phyloP scores from a whole-genome alignment of 1,140 invertebrate genomes.

The Coboldia fuscipes region DNA sequence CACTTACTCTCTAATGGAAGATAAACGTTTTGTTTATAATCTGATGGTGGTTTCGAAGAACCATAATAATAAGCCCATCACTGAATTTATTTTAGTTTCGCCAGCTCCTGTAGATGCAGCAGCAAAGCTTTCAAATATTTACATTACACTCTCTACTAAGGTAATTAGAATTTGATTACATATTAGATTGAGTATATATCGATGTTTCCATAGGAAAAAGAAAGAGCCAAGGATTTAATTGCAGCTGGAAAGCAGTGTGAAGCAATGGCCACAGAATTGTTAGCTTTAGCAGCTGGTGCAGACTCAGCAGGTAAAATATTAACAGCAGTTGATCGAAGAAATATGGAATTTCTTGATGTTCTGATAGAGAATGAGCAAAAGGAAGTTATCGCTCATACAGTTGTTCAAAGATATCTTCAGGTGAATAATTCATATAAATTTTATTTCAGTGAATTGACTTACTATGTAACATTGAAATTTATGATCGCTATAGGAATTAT shows the following conservation, averaged over 20 bases:
- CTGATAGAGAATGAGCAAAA: conserved; percentile 98
- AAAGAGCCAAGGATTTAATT: conserved; percentile 87
- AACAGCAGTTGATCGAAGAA: conserved; percentile 75
- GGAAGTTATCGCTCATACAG: conserved; percentile 79
- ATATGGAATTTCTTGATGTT: conserved; percentile 89
- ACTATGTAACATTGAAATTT: conserved; percentile 1
- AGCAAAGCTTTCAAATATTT: conserved; percentile 87
- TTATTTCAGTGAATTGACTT: not conserved
- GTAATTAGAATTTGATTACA: conserved; percentile 23
- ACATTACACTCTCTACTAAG: conserved; percentile 70
- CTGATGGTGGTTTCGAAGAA: conserved; percentile 96
- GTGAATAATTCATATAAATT: conserved; percentile 26
- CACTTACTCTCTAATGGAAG: conserved; percentile 91
- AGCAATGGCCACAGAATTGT: conserved; percentile 86
- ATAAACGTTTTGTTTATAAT: conserved; percentile 93
- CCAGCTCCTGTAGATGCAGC: conserved; percentile 95
- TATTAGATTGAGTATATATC: no score
- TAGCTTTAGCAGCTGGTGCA: conserved; percentile 79
- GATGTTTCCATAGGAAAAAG: conserved; percentile 56
- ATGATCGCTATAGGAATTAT: conserved; percentile 55
- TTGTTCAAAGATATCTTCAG: conserved; percentile 72
- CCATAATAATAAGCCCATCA: conserved; percentile 85
- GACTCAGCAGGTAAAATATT: conserved; percentile 83
- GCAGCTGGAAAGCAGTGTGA: conserved; percentile 91
- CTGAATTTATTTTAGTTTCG: conserved; percentile 90